These are phyloP conservation scores for Epizoanthus fatuus DNA, from an alignment of 92 coral and sea anemone species.

Conservation along the genomic window DNA sequence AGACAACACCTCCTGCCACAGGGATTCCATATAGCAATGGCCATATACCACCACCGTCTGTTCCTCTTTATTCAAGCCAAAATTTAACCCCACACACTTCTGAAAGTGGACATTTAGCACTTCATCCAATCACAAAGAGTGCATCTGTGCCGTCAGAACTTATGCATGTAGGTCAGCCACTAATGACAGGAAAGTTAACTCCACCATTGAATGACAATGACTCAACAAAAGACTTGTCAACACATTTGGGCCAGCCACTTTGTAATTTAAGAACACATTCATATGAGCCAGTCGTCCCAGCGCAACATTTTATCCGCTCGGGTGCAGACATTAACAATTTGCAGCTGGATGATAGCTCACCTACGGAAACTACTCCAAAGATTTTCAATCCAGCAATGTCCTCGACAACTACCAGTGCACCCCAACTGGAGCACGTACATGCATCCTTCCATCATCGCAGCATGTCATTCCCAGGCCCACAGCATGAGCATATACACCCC, in stretches of 20 bases:
- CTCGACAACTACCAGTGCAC: constrained; percentile 55
- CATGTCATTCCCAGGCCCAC: constrained; percentile 15
- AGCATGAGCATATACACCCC: constrained; percentile 26
- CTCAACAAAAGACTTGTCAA: constrained; percentile 16
- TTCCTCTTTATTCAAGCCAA: constrained; percentile 11
- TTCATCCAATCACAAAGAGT: constrained; percentile 41
- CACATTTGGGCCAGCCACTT: constrained; percentile 81
- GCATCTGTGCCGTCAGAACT: constrained; percentile 43
- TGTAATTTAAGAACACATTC: constrained; percentile 80
- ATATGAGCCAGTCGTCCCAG: constrained; percentile 87
- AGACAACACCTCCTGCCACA: background rate
- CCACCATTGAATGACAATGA: constrained; percentile 31
- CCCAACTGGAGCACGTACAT: constrained; percentile 35
- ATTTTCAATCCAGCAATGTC: constrained; percentile 26
- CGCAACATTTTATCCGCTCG: constrained; percentile 83
- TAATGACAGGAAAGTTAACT: constrained; percentile 14
- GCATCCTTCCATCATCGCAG: constrained; percentile 40
- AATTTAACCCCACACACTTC: background rate
- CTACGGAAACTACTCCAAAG: constrained; percentile 6
- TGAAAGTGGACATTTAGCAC: constrained; percentile 15
- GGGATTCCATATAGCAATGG: constrained; percentile 11
- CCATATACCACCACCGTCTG: constrained; percentile 17
- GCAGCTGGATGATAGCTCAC: constrained; percentile 60
- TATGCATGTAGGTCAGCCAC: constrained; percentile 29
- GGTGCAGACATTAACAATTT: constrained; percentile 80